Evolutionary conservation across 2,888 invertebrate species (phyloP).

Genomic region (Melangyna quadrimaculata): DNA sequence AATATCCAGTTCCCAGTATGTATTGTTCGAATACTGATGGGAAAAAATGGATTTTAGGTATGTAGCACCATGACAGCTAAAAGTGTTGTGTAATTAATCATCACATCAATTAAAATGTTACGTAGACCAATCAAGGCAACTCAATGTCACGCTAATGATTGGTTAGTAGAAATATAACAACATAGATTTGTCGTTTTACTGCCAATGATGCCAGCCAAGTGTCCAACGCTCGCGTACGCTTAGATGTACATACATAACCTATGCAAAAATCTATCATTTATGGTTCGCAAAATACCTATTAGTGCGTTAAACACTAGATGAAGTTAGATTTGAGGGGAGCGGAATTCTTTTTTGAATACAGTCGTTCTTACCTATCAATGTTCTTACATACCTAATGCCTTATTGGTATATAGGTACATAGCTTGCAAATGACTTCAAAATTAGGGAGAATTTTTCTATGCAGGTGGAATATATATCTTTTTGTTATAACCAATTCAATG

Average conservation of each 20-base stretch:
- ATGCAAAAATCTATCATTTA: constrained; percentile 49
- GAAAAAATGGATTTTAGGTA: constrained; percentile 6
- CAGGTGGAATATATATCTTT: constrained; percentile 28
- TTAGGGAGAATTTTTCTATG: constrained; percentile 32
- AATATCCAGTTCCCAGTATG: neutral
- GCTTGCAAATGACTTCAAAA: constrained; percentile 48
- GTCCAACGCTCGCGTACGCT: constrained; percentile 13
- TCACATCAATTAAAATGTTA: constrained; percentile 48
- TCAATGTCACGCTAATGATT: constrained; percentile 14
- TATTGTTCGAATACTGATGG: neutral
- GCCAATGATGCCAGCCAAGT: constrained; percentile 29
- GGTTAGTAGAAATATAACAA: neutral
- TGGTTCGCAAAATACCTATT: constrained; percentile 32
- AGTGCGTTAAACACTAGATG: constrained; percentile 20
- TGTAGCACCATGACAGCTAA: constrained; percentile 54
- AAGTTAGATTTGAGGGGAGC: neutral
- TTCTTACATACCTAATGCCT: neutral
- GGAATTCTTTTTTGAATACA: neutral
- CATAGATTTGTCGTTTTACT: neutral
- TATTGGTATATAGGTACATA: neutral
- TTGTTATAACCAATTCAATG: neutral
- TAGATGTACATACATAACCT: neutral
- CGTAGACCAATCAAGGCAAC: constrained; percentile 35
- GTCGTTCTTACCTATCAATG: neutral
- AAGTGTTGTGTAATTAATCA: constrained; percentile 52